Evolutionary conservation across 1,140 invertebrate species (phyloP).

Genomic region (Leptinotarsa lineolata): DNA sequence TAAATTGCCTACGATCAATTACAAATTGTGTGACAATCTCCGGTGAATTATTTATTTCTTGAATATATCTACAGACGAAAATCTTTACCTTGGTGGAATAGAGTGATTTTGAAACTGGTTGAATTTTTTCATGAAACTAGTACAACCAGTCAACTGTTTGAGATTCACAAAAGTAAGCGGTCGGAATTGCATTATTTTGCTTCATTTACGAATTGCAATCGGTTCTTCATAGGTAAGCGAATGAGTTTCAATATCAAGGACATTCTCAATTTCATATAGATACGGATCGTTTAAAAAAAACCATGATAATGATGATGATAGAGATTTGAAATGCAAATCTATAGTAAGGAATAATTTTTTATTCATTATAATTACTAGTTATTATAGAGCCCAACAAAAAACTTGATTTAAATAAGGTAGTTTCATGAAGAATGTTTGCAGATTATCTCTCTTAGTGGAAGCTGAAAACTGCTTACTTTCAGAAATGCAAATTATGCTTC

Average conservation of each 20-base stretch:
- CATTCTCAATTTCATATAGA: neutral
- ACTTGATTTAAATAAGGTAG: too few species aligned
- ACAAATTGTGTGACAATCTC: too few species aligned
- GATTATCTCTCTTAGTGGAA: too few species aligned
- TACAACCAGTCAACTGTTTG: conserved; percentile 28
- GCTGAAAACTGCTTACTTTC: too few species aligned
- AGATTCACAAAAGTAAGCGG: neutral
- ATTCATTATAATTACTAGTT: neutral
- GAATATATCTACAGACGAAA: neutral
- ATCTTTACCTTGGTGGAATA: conserved; percentile 29
- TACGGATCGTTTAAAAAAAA: neutral
- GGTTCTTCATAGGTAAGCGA: neutral
- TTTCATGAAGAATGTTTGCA: too few species aligned
- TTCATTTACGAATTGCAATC: conserved; percentile 2
- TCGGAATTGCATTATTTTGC: conserved; percentile 10
- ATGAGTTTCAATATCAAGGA: conserved; percentile 6
- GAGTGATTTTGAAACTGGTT: conserved; percentile 26
- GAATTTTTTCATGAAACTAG: conserved; percentile 30
- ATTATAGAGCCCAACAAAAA: neutral
- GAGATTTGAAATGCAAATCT: neutral
- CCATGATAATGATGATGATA: conserved; percentile 1
- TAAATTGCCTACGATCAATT: too few species aligned
- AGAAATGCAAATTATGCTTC: too few species aligned
- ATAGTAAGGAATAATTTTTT: neutral
- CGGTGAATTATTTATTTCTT: too few species aligned